These are phyloP conservation scores for Tenthredo notha DNA, from an alignment of 2,888 invertebrate species.

Conservation along the genomic window DNA sequence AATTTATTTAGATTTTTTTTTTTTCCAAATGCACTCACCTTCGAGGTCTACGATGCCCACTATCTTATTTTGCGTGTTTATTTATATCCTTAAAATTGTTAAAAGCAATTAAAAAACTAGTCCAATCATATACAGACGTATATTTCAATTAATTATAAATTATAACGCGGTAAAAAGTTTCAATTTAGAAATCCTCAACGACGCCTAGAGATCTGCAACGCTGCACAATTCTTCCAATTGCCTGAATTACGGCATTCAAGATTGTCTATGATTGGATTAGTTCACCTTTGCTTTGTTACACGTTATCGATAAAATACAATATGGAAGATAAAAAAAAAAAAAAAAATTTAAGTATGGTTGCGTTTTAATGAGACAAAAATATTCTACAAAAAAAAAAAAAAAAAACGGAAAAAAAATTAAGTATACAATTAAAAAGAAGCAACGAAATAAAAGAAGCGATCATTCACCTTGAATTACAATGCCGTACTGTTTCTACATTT, in stretches of 20 bases:
- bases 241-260: background rate
- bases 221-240: background rate
- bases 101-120: background rate
- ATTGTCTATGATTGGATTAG: background rate
- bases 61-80: background rate
- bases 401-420: background rate
- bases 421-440: constrained; percentile 53
- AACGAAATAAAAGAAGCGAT: constrained; percentile 18
- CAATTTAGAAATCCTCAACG: background rate
- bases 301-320: background rate
- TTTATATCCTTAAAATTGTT: background rate
- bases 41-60: background rate
- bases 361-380: background rate
- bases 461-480: constrained; percentile 9
- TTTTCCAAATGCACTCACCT: background rate
- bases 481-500: background rate
- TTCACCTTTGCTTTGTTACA: background rate
- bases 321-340: background rate
- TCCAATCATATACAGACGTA: background rate
- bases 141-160: background rate
- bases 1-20: background rate
- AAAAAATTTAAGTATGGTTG: background rate
- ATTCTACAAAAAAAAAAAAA: background rate
- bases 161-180: background rate
- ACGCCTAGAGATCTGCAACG: background rate